phyloP scores from a whole-genome alignment of 2,888 invertebrate genomes.

The Marronus borbonicus region DNA sequence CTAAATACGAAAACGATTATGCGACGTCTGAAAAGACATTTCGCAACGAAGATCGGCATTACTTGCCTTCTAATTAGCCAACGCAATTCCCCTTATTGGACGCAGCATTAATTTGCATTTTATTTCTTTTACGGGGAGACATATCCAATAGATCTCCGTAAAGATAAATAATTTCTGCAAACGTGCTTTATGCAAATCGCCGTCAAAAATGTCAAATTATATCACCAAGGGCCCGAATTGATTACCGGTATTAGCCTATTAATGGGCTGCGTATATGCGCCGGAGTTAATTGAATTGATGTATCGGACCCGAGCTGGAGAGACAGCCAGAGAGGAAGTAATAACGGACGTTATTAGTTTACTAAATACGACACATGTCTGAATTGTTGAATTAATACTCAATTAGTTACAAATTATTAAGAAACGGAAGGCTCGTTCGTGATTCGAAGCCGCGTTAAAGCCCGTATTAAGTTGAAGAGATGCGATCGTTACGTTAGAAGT shows the following conservation, averaged over 20 bases:
- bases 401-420: slow-evolving; percentile 23
- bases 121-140: too few relatives aligned
- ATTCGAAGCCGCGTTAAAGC: too few relatives aligned
- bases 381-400: slow-evolving; percentile 28
- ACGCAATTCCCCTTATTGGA: too few relatives aligned
- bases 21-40: too few relatives aligned
- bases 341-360: slow-evolving; percentile 32
- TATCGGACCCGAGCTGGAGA: background rate
- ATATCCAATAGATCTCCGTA: too few relatives aligned
- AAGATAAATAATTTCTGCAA: background rate
- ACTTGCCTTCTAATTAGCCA: too few relatives aligned
- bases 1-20: too few relatives aligned
- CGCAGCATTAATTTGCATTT: too few relatives aligned
- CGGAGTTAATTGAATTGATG: slow-evolving; percentile 6
- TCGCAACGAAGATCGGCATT: too few relatives aligned
- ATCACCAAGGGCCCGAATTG: background rate
- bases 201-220: slow-evolving; percentile 11
- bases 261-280: background rate
- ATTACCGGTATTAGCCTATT: slow-evolving; percentile 15
- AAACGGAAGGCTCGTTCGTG: background rate
- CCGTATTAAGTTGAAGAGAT: too few relatives aligned
- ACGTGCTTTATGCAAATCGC: background rate
- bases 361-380: slow-evolving; percentile 22
- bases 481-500: too few relatives aligned
- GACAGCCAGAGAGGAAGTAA: slow-evolving; percentile 21